These are phyloP conservation scores for Oligia strigilis DNA, from an alignment of 2,888 invertebrate species.

Conservation along the genomic window DNA sequence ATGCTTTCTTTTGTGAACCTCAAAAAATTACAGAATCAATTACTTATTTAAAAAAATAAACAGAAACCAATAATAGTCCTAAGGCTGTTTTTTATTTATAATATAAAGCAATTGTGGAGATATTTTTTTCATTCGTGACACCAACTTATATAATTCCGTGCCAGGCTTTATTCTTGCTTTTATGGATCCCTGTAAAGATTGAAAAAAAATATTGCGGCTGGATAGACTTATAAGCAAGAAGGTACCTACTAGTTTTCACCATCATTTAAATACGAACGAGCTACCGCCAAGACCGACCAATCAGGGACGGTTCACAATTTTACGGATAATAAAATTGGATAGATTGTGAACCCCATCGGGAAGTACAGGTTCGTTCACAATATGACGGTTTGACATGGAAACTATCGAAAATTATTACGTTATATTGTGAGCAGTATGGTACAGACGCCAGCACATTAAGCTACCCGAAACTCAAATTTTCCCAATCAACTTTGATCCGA, in stretches of 20 bases:
- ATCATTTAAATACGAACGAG: too few species aligned
- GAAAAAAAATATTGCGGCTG: neutral
- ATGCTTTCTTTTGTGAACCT: neutral
- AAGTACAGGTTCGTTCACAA: too few species aligned
- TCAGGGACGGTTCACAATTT: too few species aligned
- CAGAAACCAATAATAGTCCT: neutral
- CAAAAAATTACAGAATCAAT: neutral
- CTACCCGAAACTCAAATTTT: too few species aligned
- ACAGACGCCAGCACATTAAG: too few species aligned
- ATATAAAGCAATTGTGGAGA: constrained; percentile 82
- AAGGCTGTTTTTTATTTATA: constrained; percentile 74
- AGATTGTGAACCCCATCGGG: too few species aligned
- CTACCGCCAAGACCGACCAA: too few species aligned
- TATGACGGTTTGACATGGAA: too few species aligned
- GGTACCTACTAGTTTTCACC: neutral
- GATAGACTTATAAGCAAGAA: neutral
- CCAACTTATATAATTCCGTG: constrained; percentile 76
- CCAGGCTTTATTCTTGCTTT: constrained; percentile 76
- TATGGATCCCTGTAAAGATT: constrained; percentile 72
- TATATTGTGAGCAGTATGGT: too few species aligned
- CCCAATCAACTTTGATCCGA: too few species aligned
- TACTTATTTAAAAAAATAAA: neutral
- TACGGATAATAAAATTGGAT: too few species aligned
- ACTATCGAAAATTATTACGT: too few species aligned
- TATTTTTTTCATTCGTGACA: constrained; percentile 71